phyloP scores from a whole-genome alignment of 2,797 vertebrate genomes.

The Urocyon cinereoargenteus region DNA sequence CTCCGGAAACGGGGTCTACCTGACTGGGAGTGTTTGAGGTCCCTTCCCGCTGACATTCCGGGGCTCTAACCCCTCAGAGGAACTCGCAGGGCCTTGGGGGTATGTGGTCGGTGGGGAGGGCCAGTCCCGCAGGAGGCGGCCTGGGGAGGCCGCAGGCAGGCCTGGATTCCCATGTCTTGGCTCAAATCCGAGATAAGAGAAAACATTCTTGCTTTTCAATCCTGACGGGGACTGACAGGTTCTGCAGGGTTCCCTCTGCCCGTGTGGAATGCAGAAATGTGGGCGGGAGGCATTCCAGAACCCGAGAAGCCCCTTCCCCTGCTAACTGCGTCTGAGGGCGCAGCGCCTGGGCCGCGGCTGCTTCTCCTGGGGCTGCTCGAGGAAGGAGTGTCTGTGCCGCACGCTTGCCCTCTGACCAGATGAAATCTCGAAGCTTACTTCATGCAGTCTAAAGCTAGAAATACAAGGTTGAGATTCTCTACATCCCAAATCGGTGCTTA shows the following conservation, averaged over 20 bases:
- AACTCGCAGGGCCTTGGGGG: neutral
- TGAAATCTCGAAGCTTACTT: rapidly evolving
- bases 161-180: neutral
- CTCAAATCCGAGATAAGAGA: neutral
- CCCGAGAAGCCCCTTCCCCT: neutral
- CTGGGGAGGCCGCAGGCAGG: rapidly evolving
- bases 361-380: neutral
- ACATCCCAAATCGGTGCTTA: rapidly evolving
- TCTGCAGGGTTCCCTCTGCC: neutral
- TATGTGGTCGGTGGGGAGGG: rapidly evolving
- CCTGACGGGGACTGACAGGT: neutral
- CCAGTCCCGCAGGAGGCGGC: rapidly evolving
- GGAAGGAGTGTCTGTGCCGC: rapidly evolving
- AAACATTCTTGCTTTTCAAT: neutral
- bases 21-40: neutral
- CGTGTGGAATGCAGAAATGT: neutral
- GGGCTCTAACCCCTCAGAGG: too few relatives aligned
- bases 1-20: rapidly evolving
- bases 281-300: neutral
- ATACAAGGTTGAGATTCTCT: neutral
- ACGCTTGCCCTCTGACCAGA: rapidly evolving
- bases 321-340: neutral
- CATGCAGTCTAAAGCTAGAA: rapidly evolving
- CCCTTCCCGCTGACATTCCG: neutral
- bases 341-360: rapidly evolving